These are phyloP conservation scores for Macquaria ambigua DNA, from an alignment of 2,113 vertebrate species.

Conservation along the genomic window DNA sequence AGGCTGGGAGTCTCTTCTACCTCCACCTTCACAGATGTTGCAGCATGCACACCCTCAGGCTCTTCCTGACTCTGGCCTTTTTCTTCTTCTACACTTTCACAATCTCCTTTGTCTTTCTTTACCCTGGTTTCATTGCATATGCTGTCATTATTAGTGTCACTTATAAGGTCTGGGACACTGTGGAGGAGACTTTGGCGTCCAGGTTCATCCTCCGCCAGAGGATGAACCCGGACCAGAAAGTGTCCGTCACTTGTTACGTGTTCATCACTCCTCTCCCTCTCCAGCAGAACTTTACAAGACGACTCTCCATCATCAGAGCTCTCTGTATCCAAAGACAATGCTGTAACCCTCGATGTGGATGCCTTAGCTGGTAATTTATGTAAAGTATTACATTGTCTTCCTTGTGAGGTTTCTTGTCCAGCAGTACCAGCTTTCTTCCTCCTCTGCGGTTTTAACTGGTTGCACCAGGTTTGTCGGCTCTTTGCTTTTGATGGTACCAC, in stretches of 20 bases:
- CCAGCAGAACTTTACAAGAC: background rate
- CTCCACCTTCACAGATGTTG: background rate
- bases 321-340: background rate
- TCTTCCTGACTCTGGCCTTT: background rate
- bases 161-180: background rate
- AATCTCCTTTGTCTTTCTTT: background rate
- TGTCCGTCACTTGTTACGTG: background rate
- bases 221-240: rapidly evolving
- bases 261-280: background rate
- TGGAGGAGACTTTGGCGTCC: slow-evolving; percentile 13
- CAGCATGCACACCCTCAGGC: background rate
- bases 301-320: background rate
- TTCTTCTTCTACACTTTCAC: slow-evolving; percentile 7
- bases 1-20: background rate
- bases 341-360: rapidly evolving
- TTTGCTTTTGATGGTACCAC: slow-evolving; percentile 35
- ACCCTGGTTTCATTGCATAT: background rate
- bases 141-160: background rate
- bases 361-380: background rate
- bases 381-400: background rate
- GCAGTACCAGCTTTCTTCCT: background rate
- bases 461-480: slow-evolving; percentile 19
- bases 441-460: background rate
- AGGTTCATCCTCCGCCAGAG: background rate
- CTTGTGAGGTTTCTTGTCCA: background rate